Evolutionary conservation across 2,888 invertebrate genomes (phyloP), one percentile per base, ranked within the genome.

Genomic region (Eugnorisma glareosa): DNA sequence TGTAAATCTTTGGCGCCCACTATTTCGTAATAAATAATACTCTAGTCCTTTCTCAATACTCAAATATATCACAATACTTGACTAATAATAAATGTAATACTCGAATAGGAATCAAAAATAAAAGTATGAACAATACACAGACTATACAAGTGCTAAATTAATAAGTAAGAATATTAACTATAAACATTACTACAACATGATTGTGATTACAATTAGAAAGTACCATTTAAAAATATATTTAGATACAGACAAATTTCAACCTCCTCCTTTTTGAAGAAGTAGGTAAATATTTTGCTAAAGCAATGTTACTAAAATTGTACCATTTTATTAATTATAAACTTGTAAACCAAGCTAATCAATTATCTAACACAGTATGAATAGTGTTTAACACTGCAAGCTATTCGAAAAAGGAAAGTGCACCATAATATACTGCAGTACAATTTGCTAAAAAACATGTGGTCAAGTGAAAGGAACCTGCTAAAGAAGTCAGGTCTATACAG

Each of bases 41-140:
- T 77, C 43, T 64, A 84, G 51, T 66, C 15, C 67, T 28, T 74
- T 73, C 21, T 51, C 73, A 80, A 73, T 79, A 80, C 68, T 79
- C 51, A 59, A 83, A 73, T 81, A 81, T 79, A 89, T 89, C 88
- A 88, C 89, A 75, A 77, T 70, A 57, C 57, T 71, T 79, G 80
- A 89, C 88, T 88, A 83, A n/a, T n/a, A n/a, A n/a, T n/a, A 83
- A 82, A 75, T 76, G 24, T 82, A 83, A 78, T 82, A 81, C 72
- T 78, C 4, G 1, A 80, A 81, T 83, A 88, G 87, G 86, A 86
- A 88, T 83, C 75, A 64, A 11, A 73, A 81, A 78, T 81, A 40
- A 75, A 81, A 81, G 73, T 70, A 76, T 57, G 45, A 59, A 70
- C 24, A 67, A 35, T 71, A 72, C 11, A 45, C 18, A 68, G 51